A percentile compares a stretch with the other conserved stretches of the same genome.
Evolutionary conservation across 2,888 invertebrate species (phyloP).

Genomic region (Buathra laborator): DNA sequence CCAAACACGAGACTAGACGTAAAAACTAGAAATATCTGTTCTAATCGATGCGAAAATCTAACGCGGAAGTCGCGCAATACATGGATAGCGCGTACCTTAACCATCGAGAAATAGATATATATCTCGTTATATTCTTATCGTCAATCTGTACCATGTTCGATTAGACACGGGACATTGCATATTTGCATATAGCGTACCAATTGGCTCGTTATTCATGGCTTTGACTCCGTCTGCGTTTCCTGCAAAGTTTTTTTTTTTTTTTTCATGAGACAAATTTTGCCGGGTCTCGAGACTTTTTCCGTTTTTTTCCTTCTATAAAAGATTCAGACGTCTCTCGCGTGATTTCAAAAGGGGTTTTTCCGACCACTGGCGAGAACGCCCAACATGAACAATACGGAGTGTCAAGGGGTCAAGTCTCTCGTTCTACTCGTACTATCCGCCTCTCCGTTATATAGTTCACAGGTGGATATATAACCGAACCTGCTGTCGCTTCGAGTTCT

Average conservation of each 20-base stretch:
- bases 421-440: slow-evolving; percentile 5
- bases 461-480: slow-evolving; percentile 14
- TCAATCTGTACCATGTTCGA: slow-evolving; percentile 50
- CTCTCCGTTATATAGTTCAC: slow-evolving; percentile 40
- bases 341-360: slow-evolving; percentile 14
- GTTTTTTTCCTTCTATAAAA: background rate
- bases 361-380: background rate
- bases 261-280: background rate
- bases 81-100: background rate
- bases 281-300: background rate
- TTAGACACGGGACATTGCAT: slow-evolving; percentile 51
- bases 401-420: slow-evolving; percentile 47
- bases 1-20: slow-evolving; percentile 51
- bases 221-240: slow-evolving; percentile 1
- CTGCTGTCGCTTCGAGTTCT: slow-evolving; percentile 51
- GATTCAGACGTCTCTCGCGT: slow-evolving; percentile 11
- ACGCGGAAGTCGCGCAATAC: slow-evolving; percentile 60
- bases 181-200: slow-evolving; percentile 39
- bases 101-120: slow-evolving; percentile 16
- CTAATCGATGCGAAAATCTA: slow-evolving; percentile 66
- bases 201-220: slow-evolving; percentile 42
- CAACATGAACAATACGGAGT: slow-evolving; percentile 12
- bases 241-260: background rate
- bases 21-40: slow-evolving; percentile 67
- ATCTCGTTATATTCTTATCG: slow-evolving; percentile 53